These are phyloP conservation scores for Charanyca ferruginea DNA, from an alignment of 2,888 invertebrate genomes.

Conservation along the genomic window DNA sequence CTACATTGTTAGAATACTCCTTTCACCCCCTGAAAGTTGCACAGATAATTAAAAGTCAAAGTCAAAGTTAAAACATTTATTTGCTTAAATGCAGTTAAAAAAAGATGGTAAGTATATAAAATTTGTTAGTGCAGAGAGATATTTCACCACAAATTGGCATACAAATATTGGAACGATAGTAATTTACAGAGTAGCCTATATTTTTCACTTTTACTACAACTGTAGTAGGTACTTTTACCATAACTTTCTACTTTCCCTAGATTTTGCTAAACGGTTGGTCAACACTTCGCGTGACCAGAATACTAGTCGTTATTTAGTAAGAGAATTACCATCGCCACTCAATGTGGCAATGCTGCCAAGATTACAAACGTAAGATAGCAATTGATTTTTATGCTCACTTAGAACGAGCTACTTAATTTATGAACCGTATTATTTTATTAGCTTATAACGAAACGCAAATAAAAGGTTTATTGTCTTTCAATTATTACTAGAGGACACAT, in stretches of 20 bases:
- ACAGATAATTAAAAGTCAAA: no score
- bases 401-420: neutral
- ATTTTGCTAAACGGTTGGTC: slow-evolving; percentile 26
- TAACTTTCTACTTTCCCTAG: slow-evolving; percentile 4
- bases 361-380: slow-evolving; percentile 30
- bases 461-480: neutral
- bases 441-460: neutral
- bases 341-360: slow-evolving; percentile 29
- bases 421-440: neutral
- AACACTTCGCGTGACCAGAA: slow-evolving; percentile 48
- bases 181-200: no score
- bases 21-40: no score
- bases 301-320: slow-evolving; percentile 25
- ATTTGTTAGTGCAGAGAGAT: no score
- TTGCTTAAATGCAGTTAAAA: no score
- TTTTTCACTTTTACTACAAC: neutral
- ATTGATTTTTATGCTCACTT: slow-evolving; percentile 41
- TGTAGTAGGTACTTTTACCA: no score
- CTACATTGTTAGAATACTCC: no score
- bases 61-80: no score
- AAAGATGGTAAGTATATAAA: no score
- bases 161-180: no score
- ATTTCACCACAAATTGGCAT: no score
- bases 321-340: slow-evolving; percentile 54
- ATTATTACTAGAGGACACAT: neutral